A percentile compares a stretch with the other conserved stretches of the same genome.
Evolutionary conservation across 2,888 invertebrate species (phyloP).

Genomic region (Nomada goodeniana): DNA sequence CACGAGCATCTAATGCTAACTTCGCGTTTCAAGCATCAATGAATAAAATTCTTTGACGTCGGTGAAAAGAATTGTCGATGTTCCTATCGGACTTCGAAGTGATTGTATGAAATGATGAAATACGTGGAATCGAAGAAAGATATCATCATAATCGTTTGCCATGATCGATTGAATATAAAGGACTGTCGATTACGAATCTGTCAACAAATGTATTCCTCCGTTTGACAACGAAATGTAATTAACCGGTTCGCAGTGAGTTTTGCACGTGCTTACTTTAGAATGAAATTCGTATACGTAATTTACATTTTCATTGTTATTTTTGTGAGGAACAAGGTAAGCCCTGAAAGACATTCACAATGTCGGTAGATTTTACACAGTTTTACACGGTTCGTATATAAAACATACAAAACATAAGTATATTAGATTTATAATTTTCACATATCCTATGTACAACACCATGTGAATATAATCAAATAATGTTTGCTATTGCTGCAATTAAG

Average conservation of each 20-base stretch:
- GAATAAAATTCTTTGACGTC: neutral
- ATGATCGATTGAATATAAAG: conserved; percentile 28
- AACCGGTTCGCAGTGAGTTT: conserved; percentile 11
- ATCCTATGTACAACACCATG: neutral
- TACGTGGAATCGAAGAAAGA: neutral
- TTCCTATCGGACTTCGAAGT: neutral
- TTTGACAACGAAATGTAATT: conserved; percentile 21
- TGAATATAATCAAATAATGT: conserved; percentile 11
- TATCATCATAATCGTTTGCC: neutral
- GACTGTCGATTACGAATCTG: conserved; percentile 31
- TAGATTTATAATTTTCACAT: too few species aligned
- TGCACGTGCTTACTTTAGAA: conserved; percentile 53
- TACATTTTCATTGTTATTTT: conserved; percentile 66
- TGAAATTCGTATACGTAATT: conserved; percentile 70
- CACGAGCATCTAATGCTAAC: neutral
- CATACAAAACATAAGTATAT: too few species aligned
- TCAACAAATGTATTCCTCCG: neutral
- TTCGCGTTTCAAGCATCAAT: neutral
- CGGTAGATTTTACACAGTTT: neutral
- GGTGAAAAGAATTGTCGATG: neutral
- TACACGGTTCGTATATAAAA: too few species aligned
- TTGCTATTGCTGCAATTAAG: neutral
- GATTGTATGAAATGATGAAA: neutral
- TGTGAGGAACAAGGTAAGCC: conserved; percentile 60
- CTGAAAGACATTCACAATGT: neutral